phyloP scores from a whole-genome alignment of 2,888 invertebrate genomes.

The Gari tellinella region DNA sequence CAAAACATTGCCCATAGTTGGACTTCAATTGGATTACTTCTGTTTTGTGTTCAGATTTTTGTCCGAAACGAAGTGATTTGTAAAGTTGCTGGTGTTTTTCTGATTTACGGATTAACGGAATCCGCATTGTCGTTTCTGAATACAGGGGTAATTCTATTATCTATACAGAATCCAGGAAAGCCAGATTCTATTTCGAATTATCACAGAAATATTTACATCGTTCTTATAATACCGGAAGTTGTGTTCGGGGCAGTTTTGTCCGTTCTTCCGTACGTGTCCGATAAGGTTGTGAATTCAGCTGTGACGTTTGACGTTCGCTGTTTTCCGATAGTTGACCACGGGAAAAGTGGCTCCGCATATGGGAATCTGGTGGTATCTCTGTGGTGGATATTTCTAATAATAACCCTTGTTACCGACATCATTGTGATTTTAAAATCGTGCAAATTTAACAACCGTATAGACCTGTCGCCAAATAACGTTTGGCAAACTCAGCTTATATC shows the following conservation, averaged over 20 bases:
- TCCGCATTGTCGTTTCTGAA: constrained; percentile 65
- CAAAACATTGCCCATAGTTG: constrained; percentile 67
- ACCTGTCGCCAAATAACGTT: constrained; percentile 73
- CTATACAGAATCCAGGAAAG: constrained; percentile 76
- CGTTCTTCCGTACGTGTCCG: constrained; percentile 66
- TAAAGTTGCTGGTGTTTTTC: constrained; percentile 67
- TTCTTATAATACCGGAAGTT: constrained; percentile 70
- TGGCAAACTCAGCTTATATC: constrained; percentile 74
- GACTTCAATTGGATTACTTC: constrained; percentile 63
- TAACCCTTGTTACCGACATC: constrained; percentile 58
- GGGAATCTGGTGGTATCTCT: constrained; percentile 67
- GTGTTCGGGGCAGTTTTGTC: constrained; percentile 64
- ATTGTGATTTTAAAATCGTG: constrained; percentile 70
- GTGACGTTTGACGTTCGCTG: constrained; percentile 62
- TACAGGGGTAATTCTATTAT: constrained; percentile 67
- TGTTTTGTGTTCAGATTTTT: constrained; percentile 58
- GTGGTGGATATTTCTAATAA: constrained; percentile 63
- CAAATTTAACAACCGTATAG: constrained; percentile 74
- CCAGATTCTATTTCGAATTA: constrained; percentile 71
- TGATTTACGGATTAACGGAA: constrained; percentile 71
- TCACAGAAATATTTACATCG: constrained; percentile 62
- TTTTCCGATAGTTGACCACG: constrained; percentile 67
- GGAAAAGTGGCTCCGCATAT: constrained; percentile 65
- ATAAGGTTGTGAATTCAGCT: constrained; percentile 59
- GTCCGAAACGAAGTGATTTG: constrained; percentile 45